phyloP scores from a whole-genome alignment of 2,113 vertebrate genomes.

The Sceloporus tristichus region DNA sequence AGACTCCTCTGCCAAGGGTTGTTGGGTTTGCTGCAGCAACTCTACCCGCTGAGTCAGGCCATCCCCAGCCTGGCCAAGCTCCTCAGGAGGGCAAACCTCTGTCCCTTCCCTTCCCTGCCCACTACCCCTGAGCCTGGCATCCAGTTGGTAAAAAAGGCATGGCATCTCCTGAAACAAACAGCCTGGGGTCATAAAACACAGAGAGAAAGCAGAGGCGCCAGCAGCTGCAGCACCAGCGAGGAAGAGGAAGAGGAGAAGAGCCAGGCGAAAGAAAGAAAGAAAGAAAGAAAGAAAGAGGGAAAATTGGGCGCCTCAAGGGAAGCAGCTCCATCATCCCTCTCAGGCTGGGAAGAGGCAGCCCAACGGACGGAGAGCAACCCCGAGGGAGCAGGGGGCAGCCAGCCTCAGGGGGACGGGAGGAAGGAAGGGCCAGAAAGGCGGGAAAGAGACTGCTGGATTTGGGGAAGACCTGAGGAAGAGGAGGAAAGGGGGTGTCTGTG shows the following conservation, averaged over 20 bases:
- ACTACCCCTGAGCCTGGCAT: not conserved
- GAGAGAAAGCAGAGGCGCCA: not conserved
- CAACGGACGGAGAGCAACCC: not conserved
- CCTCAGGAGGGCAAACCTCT: not conserved
- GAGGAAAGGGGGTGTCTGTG: too few relatives aligned
- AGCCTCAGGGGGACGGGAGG: not conserved
- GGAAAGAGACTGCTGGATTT: too few relatives aligned
- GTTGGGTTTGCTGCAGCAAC: not conserved
- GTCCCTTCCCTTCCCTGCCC: too few relatives aligned
- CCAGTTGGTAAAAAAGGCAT: not conserved
- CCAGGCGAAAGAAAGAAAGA: too few relatives aligned
- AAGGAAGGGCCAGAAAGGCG: too few relatives aligned
- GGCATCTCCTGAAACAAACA: not conserved
- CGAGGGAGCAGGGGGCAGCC: not conserved
- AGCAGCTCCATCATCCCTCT: not conserved
- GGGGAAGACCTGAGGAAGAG: too few relatives aligned
- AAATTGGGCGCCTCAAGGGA: not conserved
- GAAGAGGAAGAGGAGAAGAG: not conserved
- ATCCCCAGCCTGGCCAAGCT: not conserved
- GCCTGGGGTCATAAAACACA: not conserved
- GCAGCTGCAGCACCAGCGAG: not conserved
- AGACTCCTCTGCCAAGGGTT: too few relatives aligned
- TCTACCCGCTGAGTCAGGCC: not conserved
- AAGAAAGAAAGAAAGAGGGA: too few relatives aligned
- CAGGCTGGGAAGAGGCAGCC: not conserved